Conservation (phyloP, 2,888 invertebrate genomes). For the Isotomurus palustris region DNA sequence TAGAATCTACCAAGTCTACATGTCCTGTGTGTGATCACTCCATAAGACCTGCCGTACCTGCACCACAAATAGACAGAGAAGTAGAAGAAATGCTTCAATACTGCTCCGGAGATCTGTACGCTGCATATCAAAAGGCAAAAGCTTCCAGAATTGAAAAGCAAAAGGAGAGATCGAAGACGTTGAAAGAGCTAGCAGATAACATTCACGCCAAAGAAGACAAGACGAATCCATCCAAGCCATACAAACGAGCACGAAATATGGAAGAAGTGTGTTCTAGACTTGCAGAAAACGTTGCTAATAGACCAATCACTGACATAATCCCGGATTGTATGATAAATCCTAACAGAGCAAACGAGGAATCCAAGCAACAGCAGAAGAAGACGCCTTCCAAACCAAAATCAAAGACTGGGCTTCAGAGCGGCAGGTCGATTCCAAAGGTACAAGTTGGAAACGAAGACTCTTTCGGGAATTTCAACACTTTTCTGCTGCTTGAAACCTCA, state of each 20-base stretch:
- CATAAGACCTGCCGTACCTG: slow-evolving; percentile 1
- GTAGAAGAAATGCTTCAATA: slow-evolving; percentile 16
- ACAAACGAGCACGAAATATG: not conserved
- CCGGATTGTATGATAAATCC: not conserved
- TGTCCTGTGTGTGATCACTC: slow-evolving; percentile 17
- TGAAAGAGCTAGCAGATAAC: not conserved
- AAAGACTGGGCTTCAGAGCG: not conserved
- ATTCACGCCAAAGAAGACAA: not conserved
- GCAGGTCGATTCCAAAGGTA: too few species aligned
- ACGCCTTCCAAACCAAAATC: not conserved
- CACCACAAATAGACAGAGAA: slow-evolving; percentile 12
- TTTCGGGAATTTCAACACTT: not conserved
- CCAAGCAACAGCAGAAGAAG: not conserved
- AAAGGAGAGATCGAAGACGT: slow-evolving; percentile 6
- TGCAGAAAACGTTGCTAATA: not conserved
- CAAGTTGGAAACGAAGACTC: not conserved
- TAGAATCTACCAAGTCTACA: not conserved
- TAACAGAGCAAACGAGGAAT: not conserved
- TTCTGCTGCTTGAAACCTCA: not conserved
- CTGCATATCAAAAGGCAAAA: slow-evolving; percentile 8
- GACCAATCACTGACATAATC: not conserved
- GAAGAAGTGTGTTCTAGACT: not conserved
- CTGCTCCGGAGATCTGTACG: slow-evolving; percentile 16
- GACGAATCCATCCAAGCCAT: not conserved
- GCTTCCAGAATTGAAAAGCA: slow-evolving; percentile 12